phyloP scores from a whole-genome alignment of 2,888 invertebrate species.

The Eumerus sabulonum region DNA sequence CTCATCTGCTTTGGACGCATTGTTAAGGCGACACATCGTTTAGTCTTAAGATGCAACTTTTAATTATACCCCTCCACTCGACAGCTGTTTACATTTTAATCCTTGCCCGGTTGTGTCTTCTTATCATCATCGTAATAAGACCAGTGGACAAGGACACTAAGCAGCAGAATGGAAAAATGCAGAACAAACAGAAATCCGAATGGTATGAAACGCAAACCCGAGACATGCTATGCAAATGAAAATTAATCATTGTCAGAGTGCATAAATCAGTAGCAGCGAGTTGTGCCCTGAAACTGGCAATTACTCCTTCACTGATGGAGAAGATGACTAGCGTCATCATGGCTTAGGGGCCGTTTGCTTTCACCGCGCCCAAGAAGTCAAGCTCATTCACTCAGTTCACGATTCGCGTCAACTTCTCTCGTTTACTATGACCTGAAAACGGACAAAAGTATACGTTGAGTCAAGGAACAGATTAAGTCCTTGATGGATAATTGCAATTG shows the following conservation, averaged over 20 bases:
- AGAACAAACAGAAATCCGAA: background rate
- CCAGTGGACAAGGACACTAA: conserved; percentile 3
- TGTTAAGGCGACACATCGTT: background rate
- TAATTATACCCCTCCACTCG: conserved; percentile 15
- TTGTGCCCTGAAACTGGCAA: conserved; percentile 1
- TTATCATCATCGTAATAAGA: conserved; percentile 7
- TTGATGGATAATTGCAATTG: conserved; percentile 22
- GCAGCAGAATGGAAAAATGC: conserved; percentile 1
- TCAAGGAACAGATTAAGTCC: conserved; percentile 31
- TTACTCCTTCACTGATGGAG: conserved; percentile 24
- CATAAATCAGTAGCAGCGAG: conserved; percentile 35
- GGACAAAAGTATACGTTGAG: conserved; percentile 14
- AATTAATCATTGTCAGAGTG: conserved; percentile 54
- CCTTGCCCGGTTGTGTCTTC: conserved; percentile 33
- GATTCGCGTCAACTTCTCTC: conserved; percentile 4
- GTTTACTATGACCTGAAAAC: background rate
- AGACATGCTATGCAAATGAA: conserved; percentile 47
- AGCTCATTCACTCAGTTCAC: conserved; percentile 28
- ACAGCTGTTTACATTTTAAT: conserved; percentile 53
- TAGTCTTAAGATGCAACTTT: conserved; percentile 23
- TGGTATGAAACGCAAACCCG: conserved; percentile 12
- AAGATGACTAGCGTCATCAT: conserved; percentile 19
- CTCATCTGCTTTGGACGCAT: background rate
- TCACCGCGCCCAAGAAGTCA: conserved; percentile 31
- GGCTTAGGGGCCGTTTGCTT: conserved; percentile 10